Evolutionary conservation across 2,113 vertebrate genomes (phyloP).

Genomic region (Phrynocephalus versicolor): DNA sequence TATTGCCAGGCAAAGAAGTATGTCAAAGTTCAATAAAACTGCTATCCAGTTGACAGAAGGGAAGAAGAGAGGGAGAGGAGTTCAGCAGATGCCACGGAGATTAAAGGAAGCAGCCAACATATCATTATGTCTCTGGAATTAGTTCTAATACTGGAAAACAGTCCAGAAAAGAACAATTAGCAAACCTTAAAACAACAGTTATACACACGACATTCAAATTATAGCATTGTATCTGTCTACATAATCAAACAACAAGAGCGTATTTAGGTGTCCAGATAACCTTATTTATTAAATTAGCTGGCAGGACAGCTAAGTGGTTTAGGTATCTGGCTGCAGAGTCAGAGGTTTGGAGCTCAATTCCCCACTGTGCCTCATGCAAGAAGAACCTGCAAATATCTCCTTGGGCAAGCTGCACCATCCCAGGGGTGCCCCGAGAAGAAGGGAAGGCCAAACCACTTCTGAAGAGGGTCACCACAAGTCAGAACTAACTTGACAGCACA

Average conservation of each 20-base stretch:
- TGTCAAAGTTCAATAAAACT: neutral
- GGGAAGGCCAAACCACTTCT: too few relatives aligned
- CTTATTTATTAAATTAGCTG: too few relatives aligned
- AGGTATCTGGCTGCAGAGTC: too few relatives aligned
- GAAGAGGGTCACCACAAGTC: too few relatives aligned
- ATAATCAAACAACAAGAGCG: neutral
- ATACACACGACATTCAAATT: fast-evolving
- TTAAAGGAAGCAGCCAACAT: neutral
- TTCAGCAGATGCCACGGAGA: neutral
- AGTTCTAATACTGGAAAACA: neutral
- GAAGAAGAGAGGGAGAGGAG: neutral
- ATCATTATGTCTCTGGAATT: neutral
- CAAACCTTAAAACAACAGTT: neutral
- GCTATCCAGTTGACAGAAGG: neutral
- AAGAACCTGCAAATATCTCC: too few relatives aligned
- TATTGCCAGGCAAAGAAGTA: neutral
- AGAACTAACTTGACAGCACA: too few relatives aligned
- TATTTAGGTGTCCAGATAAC: neutral
- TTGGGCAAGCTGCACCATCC: too few relatives aligned
- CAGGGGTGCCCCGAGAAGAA: too few relatives aligned
- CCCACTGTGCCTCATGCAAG: too few relatives aligned
- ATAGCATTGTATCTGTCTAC: neutral
- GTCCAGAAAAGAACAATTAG: neutral
- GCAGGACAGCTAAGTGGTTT: too few relatives aligned
- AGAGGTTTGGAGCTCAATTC: too few relatives aligned